Base-by-base conservation (phyloP, 2,113 vertebrate genomes). In the Cyprinodon tularosa region DNA sequence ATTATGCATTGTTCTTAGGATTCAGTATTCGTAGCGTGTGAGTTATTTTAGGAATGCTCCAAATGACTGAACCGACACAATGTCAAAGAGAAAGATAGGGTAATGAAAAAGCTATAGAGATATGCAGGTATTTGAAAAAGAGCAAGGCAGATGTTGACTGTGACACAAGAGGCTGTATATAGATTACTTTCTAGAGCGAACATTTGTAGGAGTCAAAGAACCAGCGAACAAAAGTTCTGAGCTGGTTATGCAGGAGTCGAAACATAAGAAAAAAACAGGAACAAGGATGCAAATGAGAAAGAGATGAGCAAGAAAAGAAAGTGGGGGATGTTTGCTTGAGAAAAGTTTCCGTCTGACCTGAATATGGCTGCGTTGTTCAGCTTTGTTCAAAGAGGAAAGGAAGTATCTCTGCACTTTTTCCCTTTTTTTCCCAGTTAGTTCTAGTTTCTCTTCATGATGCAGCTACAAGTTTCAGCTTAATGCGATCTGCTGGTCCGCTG, bases 311-410 rank as follows among this genome's bases (percentile, higher is more conserved):
- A 70, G 70, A 65, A 57, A 67, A 80, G 76, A 66, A 69, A 4
- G 66, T 44, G 67, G 22, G 38, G 75, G 75, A 73, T 72, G 90
- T 77, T 87, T 85, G 84, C 83, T 82, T 40, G 77, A 81, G 83
- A 88, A 90, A 92, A 90, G 87, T 91, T 91, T 88, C 61, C 61
- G 77, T 82, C 6, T 89, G 91, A 91, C 91, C 91, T 89, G 90
- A 89, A 91, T 91, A 81, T 61, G 70, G 80, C 79, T 77, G 82
- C 78, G 29, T 67, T 66, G 77, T 67, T 89, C 75, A 40, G 71
- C 74, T 83, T 59, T 69, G 83, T 80, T 90, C 82, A 90, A 81
- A 87, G 77, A 78, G 38, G 44, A 77, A 50, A 40, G 66, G 61
- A 70, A 87, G 70, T 78, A 60, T 78, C 65, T 76, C 66, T 68